These are phyloP conservation scores for Acomys russatus DNA, from an alignment of 2,797 vertebrate genomes.

Conservation along the genomic window DNA sequence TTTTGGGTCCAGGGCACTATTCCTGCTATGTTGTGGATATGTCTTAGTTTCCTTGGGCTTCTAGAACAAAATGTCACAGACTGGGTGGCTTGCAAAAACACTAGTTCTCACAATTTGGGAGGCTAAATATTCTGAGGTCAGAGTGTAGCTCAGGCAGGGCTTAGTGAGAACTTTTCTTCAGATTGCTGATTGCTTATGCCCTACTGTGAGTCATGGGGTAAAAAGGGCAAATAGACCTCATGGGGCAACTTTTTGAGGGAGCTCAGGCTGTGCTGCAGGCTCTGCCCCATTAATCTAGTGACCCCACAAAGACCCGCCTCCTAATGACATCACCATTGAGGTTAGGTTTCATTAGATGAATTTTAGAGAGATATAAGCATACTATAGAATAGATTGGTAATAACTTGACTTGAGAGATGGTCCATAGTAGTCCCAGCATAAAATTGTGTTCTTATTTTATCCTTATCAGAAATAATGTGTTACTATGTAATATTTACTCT, in stretches of 20 bases:
- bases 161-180: not conserved
- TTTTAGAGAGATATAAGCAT: not conserved
- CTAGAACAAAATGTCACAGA: not conserved
- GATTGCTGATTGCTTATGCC: too few relatives aligned
- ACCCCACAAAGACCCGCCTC: not conserved
- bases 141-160: not conserved
- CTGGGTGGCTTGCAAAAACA: not conserved
- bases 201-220: too few relatives aligned
- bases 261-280: not conserved
- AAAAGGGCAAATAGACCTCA: not conserved
- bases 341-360: not conserved
- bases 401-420: not conserved
- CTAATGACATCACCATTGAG: not conserved
- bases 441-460: not conserved
- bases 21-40: not conserved
- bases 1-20: not conserved
- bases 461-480: conserved; percentile 8
- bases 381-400: not conserved
- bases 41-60: not conserved
- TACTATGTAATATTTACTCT: not conserved
- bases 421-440: not conserved
- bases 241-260: not conserved
- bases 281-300: not conserved
- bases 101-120: not conserved
- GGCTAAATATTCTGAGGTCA: not conserved